Conservation (phyloP, 2,113 vertebrate species). For the Parus major region DNA sequence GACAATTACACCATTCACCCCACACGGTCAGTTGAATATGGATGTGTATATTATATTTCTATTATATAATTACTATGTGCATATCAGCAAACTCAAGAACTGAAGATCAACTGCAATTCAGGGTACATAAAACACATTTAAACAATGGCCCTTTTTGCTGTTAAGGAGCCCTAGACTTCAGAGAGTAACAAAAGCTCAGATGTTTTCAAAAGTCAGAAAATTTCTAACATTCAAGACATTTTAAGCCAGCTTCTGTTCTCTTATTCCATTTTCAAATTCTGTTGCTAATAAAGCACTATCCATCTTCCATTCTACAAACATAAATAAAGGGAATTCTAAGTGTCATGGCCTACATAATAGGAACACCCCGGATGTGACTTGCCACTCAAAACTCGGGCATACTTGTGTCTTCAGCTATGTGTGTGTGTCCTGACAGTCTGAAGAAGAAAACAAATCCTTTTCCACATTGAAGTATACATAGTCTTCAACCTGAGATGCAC, state of each 20-base stretch:
- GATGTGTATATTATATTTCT: too few species aligned
- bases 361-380: background rate
- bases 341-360: background rate
- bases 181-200: background rate
- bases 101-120: background rate
- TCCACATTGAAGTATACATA: background rate
- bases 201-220: background rate
- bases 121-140: background rate
- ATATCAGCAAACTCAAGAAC: background rate
- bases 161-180: background rate
- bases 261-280: background rate
- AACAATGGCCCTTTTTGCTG: background rate
- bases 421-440: background rate
- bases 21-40: accelerated
- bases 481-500: background rate
- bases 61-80: too few species aligned
- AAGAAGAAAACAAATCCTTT: background rate
- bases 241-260: background rate
- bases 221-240: background rate
- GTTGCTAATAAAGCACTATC: background rate
- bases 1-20: background rate
- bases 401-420: background rate
- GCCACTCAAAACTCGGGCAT: background rate
- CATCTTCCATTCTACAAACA: background rate
- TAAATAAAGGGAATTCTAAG: background rate